A percentile compares a stretch with the other conserved stretches of the same genome.
phyloP scores from a whole-genome alignment of 2,113 vertebrate genomes.

The Aptenodytes forsteri region DNA sequence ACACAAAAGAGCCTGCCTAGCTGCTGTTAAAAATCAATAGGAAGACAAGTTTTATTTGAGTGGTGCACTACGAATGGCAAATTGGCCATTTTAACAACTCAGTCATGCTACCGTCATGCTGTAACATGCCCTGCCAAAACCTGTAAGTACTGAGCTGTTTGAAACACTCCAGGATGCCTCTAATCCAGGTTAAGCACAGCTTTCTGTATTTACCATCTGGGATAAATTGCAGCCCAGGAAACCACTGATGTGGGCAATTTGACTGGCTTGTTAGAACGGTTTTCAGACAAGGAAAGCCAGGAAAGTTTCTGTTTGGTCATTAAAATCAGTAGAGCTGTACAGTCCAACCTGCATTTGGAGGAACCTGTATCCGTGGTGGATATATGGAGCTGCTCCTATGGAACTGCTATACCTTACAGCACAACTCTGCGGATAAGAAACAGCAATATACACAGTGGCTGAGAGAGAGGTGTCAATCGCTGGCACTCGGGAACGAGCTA shows the following conservation, averaged over 20 bases:
- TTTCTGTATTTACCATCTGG: background rate
- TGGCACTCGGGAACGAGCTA: background rate
- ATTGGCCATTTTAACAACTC: background rate
- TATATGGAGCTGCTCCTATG: background rate
- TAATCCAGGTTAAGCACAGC: background rate
- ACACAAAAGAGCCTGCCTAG: background rate
- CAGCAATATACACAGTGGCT: background rate
- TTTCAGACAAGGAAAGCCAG: background rate
- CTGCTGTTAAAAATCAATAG: background rate
- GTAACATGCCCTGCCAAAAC: background rate
- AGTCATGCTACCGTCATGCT: background rate
- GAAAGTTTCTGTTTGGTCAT: background rate
- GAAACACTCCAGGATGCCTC: conserved; percentile 14
- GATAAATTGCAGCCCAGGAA: background rate
- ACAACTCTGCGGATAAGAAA: background rate
- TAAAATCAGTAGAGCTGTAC: background rate
- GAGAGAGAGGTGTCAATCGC: background rate
- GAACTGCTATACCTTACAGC: background rate
- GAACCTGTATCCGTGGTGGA: background rate
- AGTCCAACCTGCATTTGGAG: background rate
- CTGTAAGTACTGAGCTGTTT: background rate
- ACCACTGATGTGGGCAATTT: background rate
- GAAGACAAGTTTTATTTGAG: background rate
- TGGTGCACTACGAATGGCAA: background rate
- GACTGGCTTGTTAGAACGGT: background rate